phyloP scores from a whole-genome alignment of 2,113 vertebrate genomes.

The Microcebus murinus region DNA sequence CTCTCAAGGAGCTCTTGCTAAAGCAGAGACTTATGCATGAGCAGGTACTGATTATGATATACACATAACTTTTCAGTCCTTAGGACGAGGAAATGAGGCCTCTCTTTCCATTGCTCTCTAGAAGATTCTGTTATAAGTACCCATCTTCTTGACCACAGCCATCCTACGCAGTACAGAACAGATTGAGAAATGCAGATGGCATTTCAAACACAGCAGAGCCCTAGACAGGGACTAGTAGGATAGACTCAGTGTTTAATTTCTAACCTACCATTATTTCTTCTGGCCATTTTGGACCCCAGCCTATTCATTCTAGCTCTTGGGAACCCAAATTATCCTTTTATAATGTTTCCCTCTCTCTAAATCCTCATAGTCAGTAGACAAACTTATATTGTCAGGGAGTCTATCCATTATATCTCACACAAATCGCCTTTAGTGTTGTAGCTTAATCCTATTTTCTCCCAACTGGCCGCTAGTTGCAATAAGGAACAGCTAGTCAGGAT shows the following conservation, averaged over 20 bases:
- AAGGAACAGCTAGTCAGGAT: not conserved
- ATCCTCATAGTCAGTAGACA: not conserved
- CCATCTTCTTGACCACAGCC: not conserved
- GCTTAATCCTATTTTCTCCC: not conserved
- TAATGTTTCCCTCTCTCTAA: not conserved
- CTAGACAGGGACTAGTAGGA: not conserved
- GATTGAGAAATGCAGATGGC: not conserved
- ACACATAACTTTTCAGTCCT: not conserved
- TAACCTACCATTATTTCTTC: not conserved
- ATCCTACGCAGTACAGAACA: not conserved
- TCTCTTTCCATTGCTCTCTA: not conserved
- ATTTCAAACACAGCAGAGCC: not conserved
- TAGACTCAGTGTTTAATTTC: not conserved
- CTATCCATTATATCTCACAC: not conserved
- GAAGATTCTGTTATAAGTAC: not conserved
- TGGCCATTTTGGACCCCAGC: not conserved
- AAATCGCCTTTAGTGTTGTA: not conserved
- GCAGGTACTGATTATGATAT: not conserved
- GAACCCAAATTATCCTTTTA: not conserved
- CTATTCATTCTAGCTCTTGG: not conserved
- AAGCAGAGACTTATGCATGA: not conserved
- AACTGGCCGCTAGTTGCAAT: not conserved
- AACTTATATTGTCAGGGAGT: not conserved
- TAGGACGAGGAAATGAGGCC: not conserved
- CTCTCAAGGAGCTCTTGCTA: not conserved